phyloP scores from a whole-genome alignment of 2,797 vertebrate species.

The Sebastes dallii region DNA sequence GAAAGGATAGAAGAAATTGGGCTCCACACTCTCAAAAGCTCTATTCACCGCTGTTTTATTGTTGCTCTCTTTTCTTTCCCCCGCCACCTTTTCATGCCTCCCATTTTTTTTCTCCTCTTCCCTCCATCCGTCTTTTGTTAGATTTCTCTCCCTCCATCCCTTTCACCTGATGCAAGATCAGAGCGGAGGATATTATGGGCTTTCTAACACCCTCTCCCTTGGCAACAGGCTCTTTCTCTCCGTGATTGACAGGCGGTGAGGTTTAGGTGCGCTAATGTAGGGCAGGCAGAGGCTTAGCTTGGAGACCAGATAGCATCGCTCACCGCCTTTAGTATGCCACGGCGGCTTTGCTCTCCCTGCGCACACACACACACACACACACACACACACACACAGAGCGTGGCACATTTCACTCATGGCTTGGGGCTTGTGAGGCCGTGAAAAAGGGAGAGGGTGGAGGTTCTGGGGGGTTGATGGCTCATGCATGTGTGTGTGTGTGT shows the following conservation, averaged over 20 bases:
- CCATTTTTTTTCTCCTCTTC: constrained; percentile 17
- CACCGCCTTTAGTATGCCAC: constrained; percentile 77
- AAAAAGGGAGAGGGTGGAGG: constrained; percentile 65
- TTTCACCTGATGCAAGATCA: constrained; percentile 72
- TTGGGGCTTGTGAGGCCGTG: constrained; percentile 74
- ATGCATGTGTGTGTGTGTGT: constrained; percentile 30
- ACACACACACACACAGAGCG: constrained; percentile 35
- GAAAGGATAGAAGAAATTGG: constrained; percentile 53
- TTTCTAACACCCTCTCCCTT: constrained; percentile 69
- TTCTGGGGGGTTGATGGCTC: constrained; percentile 47
- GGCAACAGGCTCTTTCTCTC: constrained; percentile 67
- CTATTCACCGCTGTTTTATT: constrained; percentile 27
- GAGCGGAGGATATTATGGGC: constrained; percentile 72
- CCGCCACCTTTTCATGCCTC: constrained; percentile 18
- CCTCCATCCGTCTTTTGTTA: constrained; percentile 50
- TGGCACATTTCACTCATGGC: constrained; percentile 80
- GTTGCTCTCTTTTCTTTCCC: constrained; percentile 30
- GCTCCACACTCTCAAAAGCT: constrained; percentile 41
- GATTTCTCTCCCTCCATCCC: constrained; percentile 36
- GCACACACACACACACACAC: not conserved
- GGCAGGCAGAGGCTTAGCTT: constrained; percentile 77
- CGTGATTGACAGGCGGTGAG: constrained; percentile 79
- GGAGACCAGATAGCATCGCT: constrained; percentile 81
- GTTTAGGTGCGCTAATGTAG: constrained; percentile 81
- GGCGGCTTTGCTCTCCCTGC: constrained; percentile 58